Evolutionary conservation across 1,140 invertebrate species (phyloP), one percentile per base, ranked within the genome.

Genomic region (Trichomalopsis sarcophagae): DNA sequence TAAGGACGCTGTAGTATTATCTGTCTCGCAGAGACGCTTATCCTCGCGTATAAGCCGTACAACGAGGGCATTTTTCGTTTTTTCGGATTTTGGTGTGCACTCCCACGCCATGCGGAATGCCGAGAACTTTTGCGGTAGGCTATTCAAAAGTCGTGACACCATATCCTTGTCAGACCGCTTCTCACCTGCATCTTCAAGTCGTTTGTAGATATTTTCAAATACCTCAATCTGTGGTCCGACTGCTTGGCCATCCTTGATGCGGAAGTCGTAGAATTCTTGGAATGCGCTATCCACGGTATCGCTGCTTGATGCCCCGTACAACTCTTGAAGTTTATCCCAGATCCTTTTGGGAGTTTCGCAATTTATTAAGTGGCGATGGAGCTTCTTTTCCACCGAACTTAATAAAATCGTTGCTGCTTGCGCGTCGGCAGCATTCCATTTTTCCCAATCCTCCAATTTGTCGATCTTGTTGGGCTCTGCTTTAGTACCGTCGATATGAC

Each of bases 121-220:
- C 14, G 71, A 82, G 11, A 86, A 79, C 9, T 21, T 75, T 9
- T 2, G 0, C 11, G 81, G 81, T 27, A 86, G 30, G 9, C 85
- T 33, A 44, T 44, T 80, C 11, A 86, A 27, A 0, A 86, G 6
- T 40, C 83, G 81, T 0, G 76, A 83, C 2, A 80, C 62, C 0
- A 83, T 44, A 3, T 76, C 76, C 17, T n/a, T 14, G 5, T 86
- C 76, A 23, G 75, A 27, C 27, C 40, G 81, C 0, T 80, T 36
- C 9, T 79, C 66, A 11, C 55, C 62, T 11, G 47, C 68, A 80
- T 86, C 75, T 5, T n/a, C 11, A 1, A 86, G 69, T 27, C 80
- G 83, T 74, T 23, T 82, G n/a, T 76, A 86, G 23, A 86, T 83
- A 33, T 14, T 83, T 13, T 86, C 76, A 40, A 86, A 76, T n/a